Percentiles rank a stretch among this genome's conserved stretches.
These are phyloP conservation scores for Andrena bucephala DNA, from an alignment of 2,888 invertebrate genomes.

Conservation along the genomic window DNA sequence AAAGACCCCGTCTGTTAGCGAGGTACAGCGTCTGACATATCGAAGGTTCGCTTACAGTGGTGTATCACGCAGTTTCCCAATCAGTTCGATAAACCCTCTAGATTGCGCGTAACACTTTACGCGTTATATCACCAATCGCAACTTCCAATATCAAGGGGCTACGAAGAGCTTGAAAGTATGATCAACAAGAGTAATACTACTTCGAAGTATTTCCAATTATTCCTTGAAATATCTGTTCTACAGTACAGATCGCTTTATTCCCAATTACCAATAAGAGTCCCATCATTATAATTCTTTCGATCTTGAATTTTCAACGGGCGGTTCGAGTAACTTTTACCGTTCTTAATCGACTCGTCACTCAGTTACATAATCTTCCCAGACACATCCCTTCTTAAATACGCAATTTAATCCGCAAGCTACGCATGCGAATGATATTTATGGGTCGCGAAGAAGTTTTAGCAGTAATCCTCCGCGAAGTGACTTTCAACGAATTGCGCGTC, in stretches of 20 bases:
- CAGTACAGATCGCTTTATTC: too few species aligned
- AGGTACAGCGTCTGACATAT: conserved; percentile 39
- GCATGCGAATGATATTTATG: too few species aligned
- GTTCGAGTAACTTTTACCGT: neutral
- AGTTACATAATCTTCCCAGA: too few species aligned
- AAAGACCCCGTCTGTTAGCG: conserved; percentile 56
- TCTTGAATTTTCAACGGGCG: neutral
- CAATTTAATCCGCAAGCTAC: too few species aligned
- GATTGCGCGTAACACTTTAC: neutral
- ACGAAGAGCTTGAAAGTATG: neutral
- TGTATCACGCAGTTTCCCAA: conserved; percentile 43
- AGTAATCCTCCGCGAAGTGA: too few species aligned
- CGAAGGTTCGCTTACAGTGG: conserved; percentile 54
- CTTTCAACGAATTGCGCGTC: neutral
- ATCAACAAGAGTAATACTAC: neutral
- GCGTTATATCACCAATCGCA: neutral
- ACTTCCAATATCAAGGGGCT: neutral
- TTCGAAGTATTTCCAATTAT: too few species aligned
- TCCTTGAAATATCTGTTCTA: too few species aligned
- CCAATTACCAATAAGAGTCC: too few species aligned
- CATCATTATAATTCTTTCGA: too few species aligned
- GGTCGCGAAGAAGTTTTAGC: too few species aligned
- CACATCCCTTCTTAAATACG: too few species aligned
- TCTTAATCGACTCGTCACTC: neutral
- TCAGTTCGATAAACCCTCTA: neutral